These are phyloP conservation scores for Spinibarbus caldwelli DNA, from an alignment of 2,797 vertebrate species.

Conservation along the genomic window DNA sequence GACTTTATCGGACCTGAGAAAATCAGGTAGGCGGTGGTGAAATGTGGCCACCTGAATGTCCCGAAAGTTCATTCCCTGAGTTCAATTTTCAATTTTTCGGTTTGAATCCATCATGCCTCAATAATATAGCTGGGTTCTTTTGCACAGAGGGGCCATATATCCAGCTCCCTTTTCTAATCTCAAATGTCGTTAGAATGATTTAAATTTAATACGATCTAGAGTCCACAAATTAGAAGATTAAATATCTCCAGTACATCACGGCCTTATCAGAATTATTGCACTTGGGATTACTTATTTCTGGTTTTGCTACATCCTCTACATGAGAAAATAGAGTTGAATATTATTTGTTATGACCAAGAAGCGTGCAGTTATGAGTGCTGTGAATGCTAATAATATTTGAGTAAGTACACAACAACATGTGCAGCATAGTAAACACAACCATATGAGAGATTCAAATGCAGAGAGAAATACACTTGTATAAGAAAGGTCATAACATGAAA, in stretches of 20 bases:
- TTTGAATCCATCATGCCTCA: slow-evolving; percentile 70
- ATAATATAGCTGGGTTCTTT: slow-evolving; percentile 65
- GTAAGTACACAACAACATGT: slow-evolving; percentile 3
- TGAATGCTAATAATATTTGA: slow-evolving; percentile 20
- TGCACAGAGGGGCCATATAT: slow-evolving; percentile 70
- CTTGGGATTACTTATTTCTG: slow-evolving; percentile 46
- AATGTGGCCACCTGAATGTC: slow-evolving; percentile 34
- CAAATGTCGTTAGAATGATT: slow-evolving; percentile 72
- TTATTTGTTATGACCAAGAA: slow-evolving; percentile 13
- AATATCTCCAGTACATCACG: slow-evolving; percentile 61
- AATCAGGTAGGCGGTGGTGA: slow-evolving; percentile 8
- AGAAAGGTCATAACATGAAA: neutral
- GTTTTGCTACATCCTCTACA: slow-evolving; percentile 18
- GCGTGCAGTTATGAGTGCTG: neutral
- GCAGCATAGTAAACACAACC: slow-evolving; percentile 9
- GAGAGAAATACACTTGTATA: neutral
- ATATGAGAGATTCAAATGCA: neutral
- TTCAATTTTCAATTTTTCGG: slow-evolving; percentile 78
- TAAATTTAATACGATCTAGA: slow-evolving; percentile 65
- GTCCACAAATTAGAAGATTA: slow-evolving; percentile 60
- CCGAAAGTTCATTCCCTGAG: slow-evolving; percentile 66
- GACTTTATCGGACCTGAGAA: slow-evolving; percentile 4
- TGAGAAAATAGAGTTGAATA: slow-evolving; percentile 9
- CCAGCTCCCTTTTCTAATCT: slow-evolving; percentile 69
- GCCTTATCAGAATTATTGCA: slow-evolving; percentile 57